A percentile compares a stretch with the other conserved stretches of the same genome.
Evolutionary conservation across 2,888 invertebrate genomes (phyloP).

Genomic region (Erebia palarica): DNA sequence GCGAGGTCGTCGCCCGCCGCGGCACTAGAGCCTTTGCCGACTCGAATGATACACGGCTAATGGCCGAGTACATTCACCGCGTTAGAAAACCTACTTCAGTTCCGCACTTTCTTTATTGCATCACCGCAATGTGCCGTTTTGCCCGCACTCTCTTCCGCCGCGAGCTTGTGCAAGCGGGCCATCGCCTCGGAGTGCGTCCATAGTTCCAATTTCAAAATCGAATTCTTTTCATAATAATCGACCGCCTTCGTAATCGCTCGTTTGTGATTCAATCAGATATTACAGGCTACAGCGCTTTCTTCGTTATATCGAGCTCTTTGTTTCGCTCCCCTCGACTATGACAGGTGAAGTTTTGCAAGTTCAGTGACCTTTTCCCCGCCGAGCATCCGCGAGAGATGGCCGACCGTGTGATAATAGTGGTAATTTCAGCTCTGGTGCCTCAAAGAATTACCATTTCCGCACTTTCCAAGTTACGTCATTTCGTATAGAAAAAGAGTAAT

Average conservation of each 20-base stretch:
- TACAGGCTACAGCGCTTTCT: slow-evolving; percentile 69
- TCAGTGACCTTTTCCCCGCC: slow-evolving; percentile 68
- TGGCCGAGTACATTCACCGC: slow-evolving; percentile 79
- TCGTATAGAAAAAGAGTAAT: slow-evolving; percentile 58
- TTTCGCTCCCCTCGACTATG: slow-evolving; percentile 62
- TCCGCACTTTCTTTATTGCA: slow-evolving; percentile 82
- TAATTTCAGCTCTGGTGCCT: slow-evolving; percentile 49
- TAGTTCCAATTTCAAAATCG: slow-evolving; percentile 56
- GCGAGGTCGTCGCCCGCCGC: slow-evolving; percentile 53
- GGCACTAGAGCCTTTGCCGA: slow-evolving; percentile 50
- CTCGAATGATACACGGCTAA: slow-evolving; percentile 74
- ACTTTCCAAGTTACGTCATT: slow-evolving; percentile 79
- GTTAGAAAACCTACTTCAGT: slow-evolving; percentile 79
- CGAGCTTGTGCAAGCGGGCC: slow-evolving; percentile 68
- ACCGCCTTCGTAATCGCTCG: slow-evolving; percentile 42
- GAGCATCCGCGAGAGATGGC: slow-evolving; percentile 64
- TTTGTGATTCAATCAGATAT: slow-evolving; percentile 48
- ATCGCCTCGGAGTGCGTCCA: slow-evolving; percentile 54
- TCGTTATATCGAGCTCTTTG: slow-evolving; percentile 63
- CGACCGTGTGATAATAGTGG: slow-evolving; percentile 70
- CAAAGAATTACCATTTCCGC: slow-evolving; percentile 72
- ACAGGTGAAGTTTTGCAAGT: slow-evolving; percentile 79
- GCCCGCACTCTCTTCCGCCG: slow-evolving; percentile 76
- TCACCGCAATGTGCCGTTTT: slow-evolving; percentile 74
- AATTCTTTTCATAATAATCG: slow-evolving; percentile 48